Evolutionary conservation across 1,140 invertebrate genomes (phyloP).

Genomic region (Cotesia glomerata): DNA sequence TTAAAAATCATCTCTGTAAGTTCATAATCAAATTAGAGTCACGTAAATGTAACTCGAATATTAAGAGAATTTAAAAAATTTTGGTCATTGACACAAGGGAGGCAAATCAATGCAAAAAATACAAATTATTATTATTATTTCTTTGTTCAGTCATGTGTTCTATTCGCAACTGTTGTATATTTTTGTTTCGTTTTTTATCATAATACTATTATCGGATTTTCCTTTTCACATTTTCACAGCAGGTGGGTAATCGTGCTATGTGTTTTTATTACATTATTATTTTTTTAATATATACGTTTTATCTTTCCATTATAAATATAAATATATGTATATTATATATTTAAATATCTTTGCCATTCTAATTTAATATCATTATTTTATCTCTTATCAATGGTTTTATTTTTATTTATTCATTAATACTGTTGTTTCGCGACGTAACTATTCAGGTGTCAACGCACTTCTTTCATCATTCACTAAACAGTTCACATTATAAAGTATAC

Average conservation of each 20-base stretch:
- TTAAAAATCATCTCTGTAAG: no score
- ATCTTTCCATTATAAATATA: slow-evolving; percentile 43
- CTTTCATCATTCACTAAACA: background rate
- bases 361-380: slow-evolving; percentile 20
- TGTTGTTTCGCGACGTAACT: slow-evolving; percentile 3
- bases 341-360: slow-evolving; percentile 30
- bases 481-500: background rate
- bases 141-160: background rate
- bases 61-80: no score
- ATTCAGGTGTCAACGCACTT: slow-evolving; percentile 11
- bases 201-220: slow-evolving; percentile 11
- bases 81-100: no score
- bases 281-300: slow-evolving; percentile 31
- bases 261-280: background rate
- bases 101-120: background rate
- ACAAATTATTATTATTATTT: background rate
- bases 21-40: no score
- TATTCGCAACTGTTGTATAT: background rate
- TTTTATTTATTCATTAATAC: background rate
- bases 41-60: no score
- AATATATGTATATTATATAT: slow-evolving; percentile 29
- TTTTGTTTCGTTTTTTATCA: background rate
- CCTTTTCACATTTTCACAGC: slow-evolving; percentile 3
- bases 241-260: slow-evolving; percentile 6
- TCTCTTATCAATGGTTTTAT: slow-evolving; percentile 2